Percentiles rank a stretch among this genome's conserved stretches.
Evolutionary conservation across 2,113 vertebrate genomes (phyloP).

Genomic region (Prolemur simus): DNA sequence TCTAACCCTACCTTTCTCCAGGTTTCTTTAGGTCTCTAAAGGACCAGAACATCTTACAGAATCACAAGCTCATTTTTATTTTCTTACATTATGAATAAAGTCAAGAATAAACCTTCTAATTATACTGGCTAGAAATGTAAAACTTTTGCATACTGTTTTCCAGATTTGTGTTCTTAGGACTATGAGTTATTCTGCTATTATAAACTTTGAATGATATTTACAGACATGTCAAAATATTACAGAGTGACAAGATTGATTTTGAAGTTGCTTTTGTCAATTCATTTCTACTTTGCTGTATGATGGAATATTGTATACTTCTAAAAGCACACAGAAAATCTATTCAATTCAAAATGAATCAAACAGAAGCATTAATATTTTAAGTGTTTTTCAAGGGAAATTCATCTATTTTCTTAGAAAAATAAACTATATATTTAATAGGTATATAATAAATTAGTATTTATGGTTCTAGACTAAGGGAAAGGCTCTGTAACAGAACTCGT

Average conservation of each 20-base stretch:
- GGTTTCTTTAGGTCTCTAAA: background rate
- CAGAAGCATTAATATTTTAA: background rate
- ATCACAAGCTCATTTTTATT: background rate
- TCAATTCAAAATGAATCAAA: background rate
- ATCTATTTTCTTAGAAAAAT: conserved; percentile 11
- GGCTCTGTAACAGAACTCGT: background rate
- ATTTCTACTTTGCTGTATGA: background rate
- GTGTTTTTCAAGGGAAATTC: background rate
- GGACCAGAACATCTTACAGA: background rate
- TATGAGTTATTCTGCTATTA: background rate
- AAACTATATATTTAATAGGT: background rate
- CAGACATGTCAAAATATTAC: background rate
- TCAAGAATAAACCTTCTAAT: background rate
- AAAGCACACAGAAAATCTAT: background rate
- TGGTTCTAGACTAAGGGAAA: background rate
- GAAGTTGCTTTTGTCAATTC: background rate
- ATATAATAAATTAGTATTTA: background rate
- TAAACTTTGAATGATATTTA: conserved; percentile 2
- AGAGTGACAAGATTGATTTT: background rate
- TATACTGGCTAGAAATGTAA: background rate
- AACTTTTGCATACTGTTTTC: background rate
- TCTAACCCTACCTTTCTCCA: background rate
- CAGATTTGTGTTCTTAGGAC: background rate
- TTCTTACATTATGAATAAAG: background rate
- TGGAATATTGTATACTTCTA: background rate